phyloP scores from a whole-genome alignment of 2,888 invertebrate genomes.

The Imbricaverruca yamaguchii region DNA sequence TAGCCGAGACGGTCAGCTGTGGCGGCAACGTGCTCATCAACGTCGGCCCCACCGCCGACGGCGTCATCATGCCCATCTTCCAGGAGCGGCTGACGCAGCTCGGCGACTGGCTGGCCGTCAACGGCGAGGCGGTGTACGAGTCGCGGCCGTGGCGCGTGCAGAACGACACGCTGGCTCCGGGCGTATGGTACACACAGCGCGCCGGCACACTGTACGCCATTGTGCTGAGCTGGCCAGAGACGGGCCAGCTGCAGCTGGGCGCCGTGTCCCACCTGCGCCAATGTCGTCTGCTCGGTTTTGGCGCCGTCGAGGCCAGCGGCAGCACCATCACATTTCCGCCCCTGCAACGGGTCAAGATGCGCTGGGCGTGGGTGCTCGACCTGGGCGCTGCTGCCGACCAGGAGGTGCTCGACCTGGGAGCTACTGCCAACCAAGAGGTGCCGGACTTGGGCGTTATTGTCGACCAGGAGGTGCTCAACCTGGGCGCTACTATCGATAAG shows the following conservation, averaged over 20 bases:
- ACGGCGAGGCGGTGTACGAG: slow-evolving; percentile 61
- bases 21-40: slow-evolving; percentile 80
- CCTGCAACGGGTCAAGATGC: slow-evolving; percentile 20
- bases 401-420: too few relatives aligned
- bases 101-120: slow-evolving; percentile 68
- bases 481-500: too few relatives aligned
- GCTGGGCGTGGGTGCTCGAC: slow-evolving; percentile 28
- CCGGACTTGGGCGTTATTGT: too few relatives aligned
- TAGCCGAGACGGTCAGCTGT: slow-evolving; percentile 71
- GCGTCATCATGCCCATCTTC: slow-evolving; percentile 73
- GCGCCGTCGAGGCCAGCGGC: neutral
- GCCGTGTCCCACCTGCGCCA: slow-evolving; percentile 23
- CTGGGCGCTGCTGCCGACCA: too few relatives aligned
- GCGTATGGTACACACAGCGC: slow-evolving; percentile 35
- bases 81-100: slow-evolving; percentile 70
- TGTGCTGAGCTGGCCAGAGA: slow-evolving; percentile 30
- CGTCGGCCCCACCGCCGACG: slow-evolving; percentile 81
- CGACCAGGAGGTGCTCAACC: too few relatives aligned
- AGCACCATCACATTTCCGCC: slow-evolving; percentile 27
- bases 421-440: too few relatives aligned
- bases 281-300: slow-evolving; percentile 28
- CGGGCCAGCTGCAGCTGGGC: slow-evolving; percentile 24
- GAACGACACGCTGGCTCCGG: slow-evolving; percentile 53
- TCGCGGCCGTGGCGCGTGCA: slow-evolving; percentile 47
- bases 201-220: slow-evolving; percentile 31